Evolutionary conservation across 2,113 vertebrate genomes (phyloP).

Genomic region (Nicator chloris): DNA sequence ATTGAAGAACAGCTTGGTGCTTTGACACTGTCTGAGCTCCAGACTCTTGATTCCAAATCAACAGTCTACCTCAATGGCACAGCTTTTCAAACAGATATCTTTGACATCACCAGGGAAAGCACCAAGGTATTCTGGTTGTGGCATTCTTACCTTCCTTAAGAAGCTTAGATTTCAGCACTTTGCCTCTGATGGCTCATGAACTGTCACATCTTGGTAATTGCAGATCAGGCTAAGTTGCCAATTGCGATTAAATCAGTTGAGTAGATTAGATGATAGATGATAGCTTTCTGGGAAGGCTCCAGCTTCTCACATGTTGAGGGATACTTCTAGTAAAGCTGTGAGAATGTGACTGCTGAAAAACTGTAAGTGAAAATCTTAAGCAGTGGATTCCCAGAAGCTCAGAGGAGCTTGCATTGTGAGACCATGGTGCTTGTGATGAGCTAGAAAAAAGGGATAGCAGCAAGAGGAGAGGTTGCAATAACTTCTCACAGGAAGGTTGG

Average conservation of each 20-base stretch:
- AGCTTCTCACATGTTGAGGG: not conserved
- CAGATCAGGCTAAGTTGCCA: not conserved
- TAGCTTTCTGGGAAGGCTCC: not conserved
- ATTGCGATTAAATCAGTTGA: not conserved
- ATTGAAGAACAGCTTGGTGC: constrained; percentile 90
- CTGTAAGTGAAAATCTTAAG: not conserved
- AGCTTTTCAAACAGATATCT: constrained; percentile 77
- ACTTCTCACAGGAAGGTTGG: not conserved
- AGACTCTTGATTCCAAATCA: constrained; percentile 66
- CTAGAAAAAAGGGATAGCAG: not conserved
- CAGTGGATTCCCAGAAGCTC: not conserved
- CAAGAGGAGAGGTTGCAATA: not conserved
- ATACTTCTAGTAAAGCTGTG: not conserved
- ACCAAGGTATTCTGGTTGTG: constrained; percentile 80
- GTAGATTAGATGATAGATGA: not conserved
- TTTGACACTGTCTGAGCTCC: constrained; percentile 80
- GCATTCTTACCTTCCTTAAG: not conserved
- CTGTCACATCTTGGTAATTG: not conserved
- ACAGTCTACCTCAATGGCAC: constrained; percentile 84
- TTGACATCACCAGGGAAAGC: constrained; percentile 80
- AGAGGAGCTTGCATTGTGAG: not conserved
- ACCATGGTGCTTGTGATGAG: not conserved
- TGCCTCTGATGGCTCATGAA: not conserved
- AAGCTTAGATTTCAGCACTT: not conserved
- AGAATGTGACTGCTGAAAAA: not conserved